These are phyloP conservation scores for Phyllotis vaccarum DNA, from an alignment of 2,797 vertebrate species.

Conservation along the genomic window DNA sequence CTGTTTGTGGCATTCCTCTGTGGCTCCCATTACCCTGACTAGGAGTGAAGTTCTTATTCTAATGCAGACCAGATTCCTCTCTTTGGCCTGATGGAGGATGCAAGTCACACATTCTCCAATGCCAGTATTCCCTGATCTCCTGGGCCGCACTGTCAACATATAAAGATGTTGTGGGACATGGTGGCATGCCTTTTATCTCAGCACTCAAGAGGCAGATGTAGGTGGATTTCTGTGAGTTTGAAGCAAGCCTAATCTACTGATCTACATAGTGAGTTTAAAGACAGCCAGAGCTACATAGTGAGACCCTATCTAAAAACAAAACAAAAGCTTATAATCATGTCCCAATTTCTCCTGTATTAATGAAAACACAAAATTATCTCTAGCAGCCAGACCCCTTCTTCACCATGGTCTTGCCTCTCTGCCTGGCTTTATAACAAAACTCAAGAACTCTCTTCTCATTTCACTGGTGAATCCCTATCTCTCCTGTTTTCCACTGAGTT, in stretches of 20 bases:
- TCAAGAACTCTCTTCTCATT: not conserved
- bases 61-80: not conserved
- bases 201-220: not conserved
- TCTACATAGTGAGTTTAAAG: not conserved
- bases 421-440: not conserved
- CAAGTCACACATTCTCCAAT: not conserved
- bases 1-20: not conserved
- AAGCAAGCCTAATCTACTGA: not conserved
- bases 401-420: not conserved
- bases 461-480: not conserved
- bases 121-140: not conserved
- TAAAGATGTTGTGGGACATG: not conserved
- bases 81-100: not conserved
- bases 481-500: not conserved
- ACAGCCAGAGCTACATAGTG: not conserved
- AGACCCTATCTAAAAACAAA: not conserved
- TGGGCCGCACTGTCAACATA: not conserved
- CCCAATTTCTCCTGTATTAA: not conserved
- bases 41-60: not conserved
- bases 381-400: not conserved
- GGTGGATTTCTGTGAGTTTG: not conserved
- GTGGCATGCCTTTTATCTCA: not conserved
- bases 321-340: not conserved
- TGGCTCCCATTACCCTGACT: not conserved
- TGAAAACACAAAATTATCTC: not conserved